Evolutionary conservation across 2,888 invertebrate genomes (phyloP).

Genomic region (Leptopilina syphax): DNA sequence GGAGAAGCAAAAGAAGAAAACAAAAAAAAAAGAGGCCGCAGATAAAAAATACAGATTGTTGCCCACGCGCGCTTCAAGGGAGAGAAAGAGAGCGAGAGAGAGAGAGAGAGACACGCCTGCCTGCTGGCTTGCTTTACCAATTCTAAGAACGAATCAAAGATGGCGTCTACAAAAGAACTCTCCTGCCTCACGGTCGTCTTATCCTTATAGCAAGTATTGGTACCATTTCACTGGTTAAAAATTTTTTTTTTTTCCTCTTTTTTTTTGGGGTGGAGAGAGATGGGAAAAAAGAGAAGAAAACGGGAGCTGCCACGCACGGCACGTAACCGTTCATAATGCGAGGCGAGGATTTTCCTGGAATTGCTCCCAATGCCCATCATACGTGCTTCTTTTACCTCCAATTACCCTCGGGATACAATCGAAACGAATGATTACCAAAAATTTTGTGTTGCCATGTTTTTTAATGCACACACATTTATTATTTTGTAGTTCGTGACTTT

Average conservation of each 20-base stretch:
- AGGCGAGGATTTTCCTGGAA: conserved; percentile 54
- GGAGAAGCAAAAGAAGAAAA: conserved; percentile 43
- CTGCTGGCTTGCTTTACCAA: conserved; percentile 58
- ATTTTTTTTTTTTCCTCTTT: too few species aligned
- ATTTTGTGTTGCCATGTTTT: conserved; percentile 3
- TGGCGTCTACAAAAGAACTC: conserved; percentile 65
- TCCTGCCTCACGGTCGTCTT: conserved; percentile 6
- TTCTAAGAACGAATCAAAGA: conserved; percentile 71
- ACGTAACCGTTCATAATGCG: conserved; percentile 52
- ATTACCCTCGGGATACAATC: conserved; percentile 29
- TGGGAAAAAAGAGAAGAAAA: conserved; percentile 39
- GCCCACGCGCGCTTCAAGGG: conserved; percentile 51
- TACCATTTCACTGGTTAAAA: conserved; percentile 25
- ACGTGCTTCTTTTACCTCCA: conserved; percentile 34
- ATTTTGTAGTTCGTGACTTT: conserved; percentile 3
- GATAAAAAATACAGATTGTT: conserved; percentile 58
- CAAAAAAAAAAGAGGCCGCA: conserved; percentile 41
- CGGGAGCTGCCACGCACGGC: conserved; percentile 43
- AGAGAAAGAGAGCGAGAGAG: neutral
- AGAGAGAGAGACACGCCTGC: conserved; percentile 24
- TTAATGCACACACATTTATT: neutral
- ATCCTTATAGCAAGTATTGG: conserved; percentile 30
- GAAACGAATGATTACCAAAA: conserved; percentile 20
- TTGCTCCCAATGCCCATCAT: conserved; percentile 36
- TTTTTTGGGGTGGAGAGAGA: too few species aligned